Evolutionary conservation across 2,113 vertebrate species (phyloP), one percentile per base, ranked within the genome.

Genomic region (Epinephelus lanceolatus): DNA sequence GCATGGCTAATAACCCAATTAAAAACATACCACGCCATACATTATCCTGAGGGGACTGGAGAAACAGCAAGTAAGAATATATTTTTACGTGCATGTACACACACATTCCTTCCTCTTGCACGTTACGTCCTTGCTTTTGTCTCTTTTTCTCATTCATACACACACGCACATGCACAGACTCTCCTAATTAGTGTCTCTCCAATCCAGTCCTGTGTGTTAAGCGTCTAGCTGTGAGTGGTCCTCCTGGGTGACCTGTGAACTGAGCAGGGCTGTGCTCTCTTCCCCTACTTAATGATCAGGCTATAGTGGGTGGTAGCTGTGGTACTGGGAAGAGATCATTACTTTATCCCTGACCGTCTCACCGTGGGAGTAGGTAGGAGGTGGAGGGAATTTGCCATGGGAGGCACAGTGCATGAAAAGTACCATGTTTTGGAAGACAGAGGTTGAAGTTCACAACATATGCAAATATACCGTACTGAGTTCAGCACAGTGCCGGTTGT

Each of bases 1-100:
- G 86, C 91, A 93, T 88, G 81, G 81, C 88, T 94, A 95, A 93
- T 93, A 85, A 78, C n/a, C 87, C 91, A 95, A 95, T 95, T 95
- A 94, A 95, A 94, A 92, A 83, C 91, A 90, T 86, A 91, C 88
- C 92, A 76, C 52, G 25, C 83, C 85, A 91, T 93, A 88, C 84
- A 86, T 92, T 93, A 87, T 91, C 89, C 86, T 87, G 67, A 66
- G 81, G 88, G 92, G 78, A 49, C 72, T 72, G 61, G 57, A 85
- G 83, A 78, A 23, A 10, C 82, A 37, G 23, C 40, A 25, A 19
- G 40, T 40, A 66, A 55, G 61, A 53, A 45, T 67, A 55, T 75
- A 65, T 53, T 49, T 80, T 85, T 27, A 66, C 27, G 13, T 60
- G 49, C 83, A 61, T 13, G 62, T 69, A 69, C 65, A 25, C 72